These are phyloP conservation scores for Phoxinus dragarum DNA, from an alignment of 2,797 vertebrate genomes.

Conservation along the genomic window DNA sequence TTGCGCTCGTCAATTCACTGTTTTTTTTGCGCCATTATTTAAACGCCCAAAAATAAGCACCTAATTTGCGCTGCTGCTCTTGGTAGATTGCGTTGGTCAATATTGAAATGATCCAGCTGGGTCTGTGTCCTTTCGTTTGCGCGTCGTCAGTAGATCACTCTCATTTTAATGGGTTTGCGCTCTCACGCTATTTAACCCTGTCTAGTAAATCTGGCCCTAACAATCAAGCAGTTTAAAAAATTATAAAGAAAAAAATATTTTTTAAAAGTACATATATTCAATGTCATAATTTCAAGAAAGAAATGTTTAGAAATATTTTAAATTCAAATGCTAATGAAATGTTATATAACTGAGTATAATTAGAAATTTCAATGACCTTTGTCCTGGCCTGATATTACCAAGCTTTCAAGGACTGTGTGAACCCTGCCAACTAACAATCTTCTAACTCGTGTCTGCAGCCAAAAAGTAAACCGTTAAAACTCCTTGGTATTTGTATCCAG, in stretches of 20 bases:
- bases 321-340: too few species aligned
- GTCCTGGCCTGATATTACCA: neutral
- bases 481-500: constrained; percentile 3
- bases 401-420: neutral
- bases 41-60: too few species aligned
- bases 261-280: neutral
- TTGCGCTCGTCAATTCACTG: too few species aligned
- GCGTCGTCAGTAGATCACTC: too few species aligned
- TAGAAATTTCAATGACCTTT: neutral
- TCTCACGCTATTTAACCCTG: too few species aligned
- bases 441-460: neutral
- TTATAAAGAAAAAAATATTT: neutral
- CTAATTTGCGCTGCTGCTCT: too few species aligned
- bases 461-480: constrained; percentile 1
- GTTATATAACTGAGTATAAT: neutral
- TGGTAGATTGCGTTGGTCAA: too few species aligned
- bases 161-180: too few species aligned
- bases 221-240: neutral
- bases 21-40: too few species aligned
- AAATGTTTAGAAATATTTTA: neutral
- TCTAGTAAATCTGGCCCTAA: too few species aligned
- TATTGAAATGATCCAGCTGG: too few species aligned
- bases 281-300: neutral
- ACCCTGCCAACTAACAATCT: constrained; percentile 14
- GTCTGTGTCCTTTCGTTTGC: too few species aligned